Conservation (phyloP, 2,797 vertebrate genomes). For the Mallotus villosus region DNA sequence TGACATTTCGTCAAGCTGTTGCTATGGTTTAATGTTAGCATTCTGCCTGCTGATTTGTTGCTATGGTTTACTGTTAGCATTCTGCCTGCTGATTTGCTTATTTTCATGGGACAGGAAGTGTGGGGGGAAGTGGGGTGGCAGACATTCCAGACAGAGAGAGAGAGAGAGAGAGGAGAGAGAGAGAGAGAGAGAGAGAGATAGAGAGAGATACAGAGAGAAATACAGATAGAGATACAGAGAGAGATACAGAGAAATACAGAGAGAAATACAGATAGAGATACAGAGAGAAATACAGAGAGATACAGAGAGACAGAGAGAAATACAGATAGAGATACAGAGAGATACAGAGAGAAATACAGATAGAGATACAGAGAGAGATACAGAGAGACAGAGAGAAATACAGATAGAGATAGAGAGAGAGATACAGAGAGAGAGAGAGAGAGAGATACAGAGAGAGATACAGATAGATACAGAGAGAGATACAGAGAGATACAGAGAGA, state of each 20-base stretch:
- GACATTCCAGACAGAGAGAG: constrained; percentile 25
- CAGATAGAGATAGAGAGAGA: background rate
- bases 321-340: background rate
- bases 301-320: background rate
- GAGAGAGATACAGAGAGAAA: constrained; percentile 11
- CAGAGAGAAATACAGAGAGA: too few relatives aligned
- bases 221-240: background rate
- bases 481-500: background rate
- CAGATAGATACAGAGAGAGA: too few relatives aligned
- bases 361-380: constrained; percentile 10
- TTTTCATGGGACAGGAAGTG: constrained; percentile 42
- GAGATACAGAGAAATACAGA: background rate
- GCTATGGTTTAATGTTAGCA: constrained; percentile 17
- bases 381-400: too few relatives aligned
- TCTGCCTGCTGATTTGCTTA: constrained; percentile 27
- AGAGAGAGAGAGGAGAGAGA: background rate
- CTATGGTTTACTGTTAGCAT: constrained; percentile 22
- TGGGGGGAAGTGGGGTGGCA: constrained; percentile 13
- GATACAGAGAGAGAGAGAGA: background rate
- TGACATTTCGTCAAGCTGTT: constrained; percentile 27
- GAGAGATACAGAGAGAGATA: too few relatives aligned
- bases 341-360: background rate
- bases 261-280: too few relatives aligned
- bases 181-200: too few relatives aligned
- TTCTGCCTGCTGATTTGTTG: constrained; percentile 26